Conservation (phyloP, 2,888 invertebrate genomes). For the Drosophila demipolita region DNA sequence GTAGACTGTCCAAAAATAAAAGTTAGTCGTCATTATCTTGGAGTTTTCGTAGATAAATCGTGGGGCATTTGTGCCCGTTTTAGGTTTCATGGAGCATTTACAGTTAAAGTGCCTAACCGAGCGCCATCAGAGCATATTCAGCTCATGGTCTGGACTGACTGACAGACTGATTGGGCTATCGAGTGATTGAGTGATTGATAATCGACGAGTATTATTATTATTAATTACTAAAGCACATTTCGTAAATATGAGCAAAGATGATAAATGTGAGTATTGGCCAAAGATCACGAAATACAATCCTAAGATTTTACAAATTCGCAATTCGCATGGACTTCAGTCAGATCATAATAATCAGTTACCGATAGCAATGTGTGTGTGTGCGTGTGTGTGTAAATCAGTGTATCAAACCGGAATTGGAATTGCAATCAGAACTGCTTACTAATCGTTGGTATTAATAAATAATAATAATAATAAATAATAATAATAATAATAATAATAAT, state of each 20-base stretch:
- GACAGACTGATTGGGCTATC: conserved; percentile 22
- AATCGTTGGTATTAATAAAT: not conserved
- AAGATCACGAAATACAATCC: conserved; percentile 11
- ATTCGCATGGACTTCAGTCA: conserved; percentile 43
- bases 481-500: not conserved
- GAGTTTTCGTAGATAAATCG: conserved; percentile 79
- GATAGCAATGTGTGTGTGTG: not conserved
- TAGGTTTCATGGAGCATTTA: conserved; percentile 46
- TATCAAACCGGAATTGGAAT: not conserved
- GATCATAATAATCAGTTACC: conserved; percentile 1
- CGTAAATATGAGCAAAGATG: conserved; percentile 82
- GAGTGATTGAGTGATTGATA: conserved; percentile 29
- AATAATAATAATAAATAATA: not conserved
- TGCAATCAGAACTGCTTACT: not conserved
- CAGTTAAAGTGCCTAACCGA: conserved; percentile 43
- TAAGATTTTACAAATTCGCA: conserved; percentile 10
- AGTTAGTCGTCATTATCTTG: conserved; percentile 75
- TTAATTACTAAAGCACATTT: conserved; percentile 24
- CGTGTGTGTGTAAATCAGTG: not conserved
- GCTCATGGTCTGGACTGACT: conserved; percentile 40
- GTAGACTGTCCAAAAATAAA: conserved; percentile 43
- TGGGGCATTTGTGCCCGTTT: conserved; percentile 29
- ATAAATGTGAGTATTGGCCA: conserved; percentile 79
- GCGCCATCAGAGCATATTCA: conserved; percentile 41
- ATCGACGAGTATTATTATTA: conserved; percentile 6